A percentile compares a stretch with the other conserved stretches of the same genome.
Evolutionary conservation across 2,888 invertebrate species (phyloP).

Genomic region (Philopedon plagiatum): DNA sequence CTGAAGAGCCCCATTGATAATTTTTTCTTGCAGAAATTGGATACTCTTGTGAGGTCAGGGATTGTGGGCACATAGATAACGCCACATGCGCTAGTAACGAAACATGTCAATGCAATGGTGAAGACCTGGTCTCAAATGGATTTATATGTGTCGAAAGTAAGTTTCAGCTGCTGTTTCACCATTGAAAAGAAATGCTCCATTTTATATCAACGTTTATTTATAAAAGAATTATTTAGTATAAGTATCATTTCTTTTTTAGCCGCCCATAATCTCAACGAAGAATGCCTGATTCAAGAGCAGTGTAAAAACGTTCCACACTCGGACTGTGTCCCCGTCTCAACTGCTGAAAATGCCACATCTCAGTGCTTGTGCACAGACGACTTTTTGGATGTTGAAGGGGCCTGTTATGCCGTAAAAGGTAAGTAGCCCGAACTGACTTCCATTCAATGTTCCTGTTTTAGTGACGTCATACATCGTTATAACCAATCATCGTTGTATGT

Average conservation of each 20-base stretch:
- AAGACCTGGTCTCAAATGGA: conserved; percentile 42
- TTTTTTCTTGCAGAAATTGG: conserved; percentile 51
- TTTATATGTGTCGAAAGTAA: conserved; percentile 52
- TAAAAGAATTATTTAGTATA: no score
- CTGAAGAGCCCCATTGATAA: no score
- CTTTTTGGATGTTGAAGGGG: conserved; percentile 29
- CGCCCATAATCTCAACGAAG: conserved; percentile 46
- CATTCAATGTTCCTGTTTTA: neutral
- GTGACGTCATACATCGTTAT: neutral
- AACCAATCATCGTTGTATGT: neutral
- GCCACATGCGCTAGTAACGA: conserved; percentile 47
- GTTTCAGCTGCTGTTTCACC: no score
- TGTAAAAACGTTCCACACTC: conserved; percentile 52
- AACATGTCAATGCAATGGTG: conserved; percentile 48
- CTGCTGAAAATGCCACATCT: neutral
- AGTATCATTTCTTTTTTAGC: conserved; percentile 26
- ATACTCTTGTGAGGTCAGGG: conserved; percentile 50
- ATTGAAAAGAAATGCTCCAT: no score
- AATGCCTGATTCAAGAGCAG: conserved; percentile 54
- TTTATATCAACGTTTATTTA: no score
- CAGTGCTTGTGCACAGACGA: conserved; percentile 32
- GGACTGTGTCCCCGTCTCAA: conserved; percentile 36
- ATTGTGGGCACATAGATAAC: conserved; percentile 50
- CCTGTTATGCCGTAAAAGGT: conserved; percentile 38
- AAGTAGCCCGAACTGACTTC: neutral